Conservation (phyloP, 2,113 vertebrate genomes). For the Tauraco erythrolophus region DNA sequence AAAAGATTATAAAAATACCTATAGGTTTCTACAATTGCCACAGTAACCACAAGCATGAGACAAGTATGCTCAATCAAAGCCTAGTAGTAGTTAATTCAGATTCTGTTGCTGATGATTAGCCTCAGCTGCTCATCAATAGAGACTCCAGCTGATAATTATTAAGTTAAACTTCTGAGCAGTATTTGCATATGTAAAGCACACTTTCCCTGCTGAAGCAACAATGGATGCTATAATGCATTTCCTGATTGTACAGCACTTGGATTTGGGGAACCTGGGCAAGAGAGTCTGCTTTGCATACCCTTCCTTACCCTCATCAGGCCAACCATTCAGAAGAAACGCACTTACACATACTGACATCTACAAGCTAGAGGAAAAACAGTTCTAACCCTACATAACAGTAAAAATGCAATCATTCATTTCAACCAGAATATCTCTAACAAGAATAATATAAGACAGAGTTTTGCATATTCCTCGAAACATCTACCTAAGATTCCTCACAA, state of each 20-base stretch:
- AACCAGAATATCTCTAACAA: background rate
- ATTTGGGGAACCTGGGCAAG: slow-evolving; percentile 40
- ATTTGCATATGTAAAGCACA: slow-evolving; percentile 80
- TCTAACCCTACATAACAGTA: background rate
- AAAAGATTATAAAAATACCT: background rate
- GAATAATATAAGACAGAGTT: background rate
- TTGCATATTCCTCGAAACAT: background rate
- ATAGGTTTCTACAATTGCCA: background rate
- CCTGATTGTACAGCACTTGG: slow-evolving; percentile 66
- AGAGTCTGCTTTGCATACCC: slow-evolving; percentile 50
- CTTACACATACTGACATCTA: background rate
- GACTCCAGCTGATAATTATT: slow-evolving; percentile 83
- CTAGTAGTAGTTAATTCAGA: slow-evolving; percentile 63
- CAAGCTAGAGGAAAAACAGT: background rate
- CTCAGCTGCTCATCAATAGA: slow-evolving; percentile 82
- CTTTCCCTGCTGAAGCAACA: slow-evolving; percentile 67
- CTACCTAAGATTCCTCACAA: background rate
- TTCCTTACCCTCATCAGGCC: slow-evolving; percentile 64
- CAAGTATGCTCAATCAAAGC: background rate
- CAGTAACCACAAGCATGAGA: slow-evolving; percentile 5
- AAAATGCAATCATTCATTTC: background rate
- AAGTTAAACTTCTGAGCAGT: slow-evolving; percentile 76
- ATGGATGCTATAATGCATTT: slow-evolving; percentile 65
- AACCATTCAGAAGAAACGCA: slow-evolving; percentile 63
- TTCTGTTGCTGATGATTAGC: slow-evolving; percentile 68